phyloP scores from a whole-genome alignment of 2,113 vertebrate species.

The Nannospalax galili region DNA sequence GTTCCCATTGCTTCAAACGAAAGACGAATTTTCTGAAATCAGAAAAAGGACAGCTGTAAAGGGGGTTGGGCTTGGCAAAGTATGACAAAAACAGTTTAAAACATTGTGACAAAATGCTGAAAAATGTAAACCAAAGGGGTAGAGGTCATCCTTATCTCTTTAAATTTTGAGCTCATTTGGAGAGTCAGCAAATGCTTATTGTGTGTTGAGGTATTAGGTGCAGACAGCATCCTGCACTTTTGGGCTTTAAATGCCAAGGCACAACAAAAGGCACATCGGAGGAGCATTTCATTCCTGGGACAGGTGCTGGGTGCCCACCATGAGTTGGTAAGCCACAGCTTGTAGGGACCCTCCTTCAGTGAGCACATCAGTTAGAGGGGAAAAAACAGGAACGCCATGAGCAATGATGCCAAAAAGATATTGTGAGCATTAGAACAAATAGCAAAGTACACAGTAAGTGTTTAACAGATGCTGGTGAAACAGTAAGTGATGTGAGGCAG shows the following conservation, averaged over 20 bases:
- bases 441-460: not conserved
- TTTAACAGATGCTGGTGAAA: not conserved
- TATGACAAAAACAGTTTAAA: not conserved
- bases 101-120: not conserved
- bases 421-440: not conserved
- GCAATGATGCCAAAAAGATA: not conserved
- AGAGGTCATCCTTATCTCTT: constrained; percentile 18
- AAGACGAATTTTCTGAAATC: not conserved
- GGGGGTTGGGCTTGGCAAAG: constrained; percentile 32
- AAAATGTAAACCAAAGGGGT: constrained; percentile 17
- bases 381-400: not conserved
- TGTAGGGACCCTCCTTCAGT: not conserved
- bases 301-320: not conserved
- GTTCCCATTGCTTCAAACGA: not conserved
- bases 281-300: not conserved
- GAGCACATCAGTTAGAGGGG: not conserved
- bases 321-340: not conserved
- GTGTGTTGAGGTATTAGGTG: not conserved
- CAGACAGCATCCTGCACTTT: not conserved
- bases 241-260: not conserved
- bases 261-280: not conserved
- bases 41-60: not conserved
- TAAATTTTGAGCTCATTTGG: not conserved
- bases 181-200: not conserved
- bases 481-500: not conserved